A percentile compares a stretch with the other conserved stretches of the same genome.
Evolutionary conservation across 2,797 vertebrate species (phyloP).

Genomic region (Acrossocheilus fasciatus): DNA sequence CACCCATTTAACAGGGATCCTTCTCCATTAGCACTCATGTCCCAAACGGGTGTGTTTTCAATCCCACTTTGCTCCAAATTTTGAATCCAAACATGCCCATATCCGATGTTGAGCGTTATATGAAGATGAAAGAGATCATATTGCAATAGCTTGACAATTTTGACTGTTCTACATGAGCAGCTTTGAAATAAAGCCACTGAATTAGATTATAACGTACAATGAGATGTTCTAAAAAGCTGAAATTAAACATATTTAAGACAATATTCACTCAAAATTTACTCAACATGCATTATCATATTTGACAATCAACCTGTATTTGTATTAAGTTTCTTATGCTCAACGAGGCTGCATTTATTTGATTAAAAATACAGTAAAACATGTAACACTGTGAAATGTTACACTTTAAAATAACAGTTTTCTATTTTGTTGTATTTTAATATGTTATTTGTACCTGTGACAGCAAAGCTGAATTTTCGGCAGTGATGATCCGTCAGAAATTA

Average conservation of each 20-base stretch:
- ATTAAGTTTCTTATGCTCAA: not conserved
- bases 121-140: not conserved
- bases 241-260: not conserved
- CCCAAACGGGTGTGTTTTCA: not conserved
- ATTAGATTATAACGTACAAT: not conserved
- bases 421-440: too few relatives aligned
- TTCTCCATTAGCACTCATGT: slow-evolving; percentile 7
- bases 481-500: not conserved
- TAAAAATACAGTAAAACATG: too few relatives aligned
- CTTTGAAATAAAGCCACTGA: not conserved
- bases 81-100: not conserved
- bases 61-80: not conserved
- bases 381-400: too few relatives aligned
- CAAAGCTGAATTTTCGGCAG: not conserved
- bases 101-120: not conserved
- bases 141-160: not conserved
- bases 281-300: not conserved
- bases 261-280: not conserved
- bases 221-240: not conserved
- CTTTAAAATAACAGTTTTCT: too few relatives aligned
- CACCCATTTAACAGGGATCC: not conserved
- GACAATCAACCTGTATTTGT: not conserved
- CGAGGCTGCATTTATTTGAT: too few relatives aligned
- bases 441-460: too few relatives aligned
- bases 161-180: not conserved